Evolutionary conservation across 2,888 invertebrate genomes (phyloP).

Genomic region (Anorthoa munda): DNA sequence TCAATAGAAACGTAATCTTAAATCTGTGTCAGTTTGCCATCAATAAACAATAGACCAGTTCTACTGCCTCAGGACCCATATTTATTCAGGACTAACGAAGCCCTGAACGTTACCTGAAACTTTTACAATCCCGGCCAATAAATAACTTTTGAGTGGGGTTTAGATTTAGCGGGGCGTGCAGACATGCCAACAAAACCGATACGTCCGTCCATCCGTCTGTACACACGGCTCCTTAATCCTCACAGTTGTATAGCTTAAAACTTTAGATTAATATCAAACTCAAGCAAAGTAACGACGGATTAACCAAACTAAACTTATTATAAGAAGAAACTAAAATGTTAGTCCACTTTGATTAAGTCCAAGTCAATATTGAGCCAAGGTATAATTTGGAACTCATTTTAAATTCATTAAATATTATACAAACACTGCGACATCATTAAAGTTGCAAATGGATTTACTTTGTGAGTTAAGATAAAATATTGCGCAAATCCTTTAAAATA

Average conservation of each 20-base stretch:
- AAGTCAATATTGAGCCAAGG: constrained; percentile 37
- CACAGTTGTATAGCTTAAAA: constrained; percentile 29
- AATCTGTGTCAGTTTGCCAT: constrained; percentile 21
- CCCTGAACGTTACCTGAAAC: constrained; percentile 71
- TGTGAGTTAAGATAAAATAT: constrained; percentile 57
- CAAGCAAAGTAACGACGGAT: constrained; percentile 36
- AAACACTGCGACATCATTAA: constrained; percentile 45
- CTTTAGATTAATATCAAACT: constrained; percentile 55
- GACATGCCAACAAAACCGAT: constrained; percentile 46
- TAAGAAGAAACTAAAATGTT: constrained; percentile 38
- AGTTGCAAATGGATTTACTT: constrained; percentile 53
- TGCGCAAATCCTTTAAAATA: constrained; percentile 64
- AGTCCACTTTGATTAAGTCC: constrained; percentile 31
- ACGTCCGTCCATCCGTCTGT: constrained; percentile 33
- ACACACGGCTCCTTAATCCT: constrained; percentile 31
- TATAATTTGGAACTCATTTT: constrained; percentile 38
- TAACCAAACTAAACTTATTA: constrained; percentile 24
- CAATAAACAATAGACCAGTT: constrained; percentile 40
- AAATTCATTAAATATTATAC: constrained; percentile 36
- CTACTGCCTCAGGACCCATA: constrained; percentile 46
- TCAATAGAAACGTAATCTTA: constrained; percentile 4
- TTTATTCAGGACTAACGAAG: constrained; percentile 73
- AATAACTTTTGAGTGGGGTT: constrained; percentile 73
- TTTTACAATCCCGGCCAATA: constrained; percentile 74
- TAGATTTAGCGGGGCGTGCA: constrained; percentile 44